phyloP scores from a whole-genome alignment of 2,888 invertebrate genomes.

The Ectobius pallidus region DNA sequence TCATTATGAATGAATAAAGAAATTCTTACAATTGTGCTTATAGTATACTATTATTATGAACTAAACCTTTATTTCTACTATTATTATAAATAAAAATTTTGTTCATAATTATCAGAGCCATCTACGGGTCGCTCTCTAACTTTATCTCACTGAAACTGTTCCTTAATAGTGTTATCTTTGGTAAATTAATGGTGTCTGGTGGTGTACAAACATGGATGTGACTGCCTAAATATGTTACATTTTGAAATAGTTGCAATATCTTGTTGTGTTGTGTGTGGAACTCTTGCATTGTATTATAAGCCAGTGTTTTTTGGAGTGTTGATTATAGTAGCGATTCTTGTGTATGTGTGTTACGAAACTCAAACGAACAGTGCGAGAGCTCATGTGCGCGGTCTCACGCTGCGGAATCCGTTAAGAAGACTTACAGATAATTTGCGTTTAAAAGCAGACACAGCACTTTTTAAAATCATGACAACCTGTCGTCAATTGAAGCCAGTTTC shows the following conservation, averaged over 20 bases:
- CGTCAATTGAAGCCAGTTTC: not conserved
- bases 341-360: not conserved
- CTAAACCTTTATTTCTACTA: too few relatives aligned
- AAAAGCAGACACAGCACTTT: not conserved
- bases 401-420: not conserved
- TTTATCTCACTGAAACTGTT: too few relatives aligned
- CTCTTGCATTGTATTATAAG: not conserved
- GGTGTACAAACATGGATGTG: constrained; percentile 1
- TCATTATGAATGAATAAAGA: too few relatives aligned
- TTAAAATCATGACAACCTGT: not conserved
- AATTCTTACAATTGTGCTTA: too few relatives aligned
- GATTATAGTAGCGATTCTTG: not conserved
- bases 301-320: not conserved
- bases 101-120: too few relatives aligned
- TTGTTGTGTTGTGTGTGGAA: not conserved
- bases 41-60: too few relatives aligned
- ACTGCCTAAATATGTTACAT: constrained; percentile 1
- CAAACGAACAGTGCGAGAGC: not conserved
- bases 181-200: not conserved
- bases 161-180: not conserved
- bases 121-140: too few relatives aligned
- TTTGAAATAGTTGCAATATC: not conserved
- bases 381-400: not conserved
- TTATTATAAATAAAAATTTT: too few relatives aligned
- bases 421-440: not conserved